Conservation (phyloP, 2,113 vertebrate species). For the Aldabrachelys gigantea region DNA sequence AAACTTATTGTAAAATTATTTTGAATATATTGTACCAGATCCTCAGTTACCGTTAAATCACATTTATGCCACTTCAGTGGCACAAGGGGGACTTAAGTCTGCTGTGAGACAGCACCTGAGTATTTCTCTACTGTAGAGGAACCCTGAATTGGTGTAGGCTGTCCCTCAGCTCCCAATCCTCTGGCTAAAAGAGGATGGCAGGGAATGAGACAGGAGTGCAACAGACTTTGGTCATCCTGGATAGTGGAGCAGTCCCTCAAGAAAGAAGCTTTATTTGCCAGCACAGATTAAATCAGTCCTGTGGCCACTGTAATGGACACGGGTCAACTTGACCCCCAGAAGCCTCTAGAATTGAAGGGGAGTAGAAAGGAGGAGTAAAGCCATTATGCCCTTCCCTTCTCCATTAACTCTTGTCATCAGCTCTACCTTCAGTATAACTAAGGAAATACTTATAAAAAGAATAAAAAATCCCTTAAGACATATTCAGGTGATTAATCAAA, state of each 20-base stretch:
- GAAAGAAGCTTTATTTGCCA: background rate
- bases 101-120: background rate
- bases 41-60: background rate
- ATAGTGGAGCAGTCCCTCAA: background rate
- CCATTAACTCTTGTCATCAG: background rate
- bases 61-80: background rate
- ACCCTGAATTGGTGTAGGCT: background rate
- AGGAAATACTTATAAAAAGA: background rate
- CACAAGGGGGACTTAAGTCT: background rate
- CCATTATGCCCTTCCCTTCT: background rate
- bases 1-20: background rate
- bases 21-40: background rate
- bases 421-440: background rate
- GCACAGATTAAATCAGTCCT: background rate
- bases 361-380: background rate
- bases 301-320: background rate
- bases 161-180: background rate
- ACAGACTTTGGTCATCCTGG: background rate
- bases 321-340: accelerated
- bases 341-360: background rate
- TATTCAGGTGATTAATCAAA: background rate
- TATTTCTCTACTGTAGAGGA: background rate
- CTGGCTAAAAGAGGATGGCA: background rate
- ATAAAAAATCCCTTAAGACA: background rate
- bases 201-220: background rate